Evolutionary conservation across 2,797 vertebrate species (phyloP), one percentile per base, ranked within the genome.

Genomic region (Sparus aurata): DNA sequence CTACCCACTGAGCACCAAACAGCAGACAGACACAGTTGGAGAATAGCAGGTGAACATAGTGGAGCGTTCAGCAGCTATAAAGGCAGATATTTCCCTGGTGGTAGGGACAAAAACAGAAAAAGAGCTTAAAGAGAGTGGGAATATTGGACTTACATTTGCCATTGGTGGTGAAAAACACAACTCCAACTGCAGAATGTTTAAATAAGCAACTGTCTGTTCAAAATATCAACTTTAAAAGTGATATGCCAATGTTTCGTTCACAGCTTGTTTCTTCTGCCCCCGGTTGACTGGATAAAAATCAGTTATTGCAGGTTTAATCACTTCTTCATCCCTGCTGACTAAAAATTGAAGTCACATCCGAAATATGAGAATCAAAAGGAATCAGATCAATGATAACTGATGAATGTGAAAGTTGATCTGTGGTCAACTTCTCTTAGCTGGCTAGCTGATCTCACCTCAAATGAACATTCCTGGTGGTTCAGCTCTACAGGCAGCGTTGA

Each of bases 401-500:
- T 66, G 38, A 47, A n/a, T 62, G 27, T 69, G 23, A 60, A 61
- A 68, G 30, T 6, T 22, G 23, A 50, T 47, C 57, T 49, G 50
- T 58, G 34, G 9, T 38, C 17, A 55, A 3, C 41, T 12, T 47
- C 30, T 22, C 34, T 23, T 17, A 9, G 8, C 34, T 30, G 23
- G 34, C 34, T 30, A 23, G 34, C 47, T 66, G 68, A 57, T 57
- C 23, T n/a, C 47, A 20, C 0, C n/a, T 66, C 46, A 20, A 57
- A 17, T 52, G 13, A 62, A 58, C 58, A 63, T 72, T 69, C 25
- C 9, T 46, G 4, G 27, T 38, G n/a, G 22, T 47, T 73, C 25
- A 10, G 55, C 50, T 54, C 34, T 34, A 4, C 5, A 69, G 61
- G 66, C 61, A 73, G 20, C 59, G 46, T 23, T 75, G 75, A 63